Percentiles rank a stretch among this genome's conserved stretches.
Conservation (phyloP, 2,888 invertebrate species). For the Tromatobia lineatoria region DNA sequence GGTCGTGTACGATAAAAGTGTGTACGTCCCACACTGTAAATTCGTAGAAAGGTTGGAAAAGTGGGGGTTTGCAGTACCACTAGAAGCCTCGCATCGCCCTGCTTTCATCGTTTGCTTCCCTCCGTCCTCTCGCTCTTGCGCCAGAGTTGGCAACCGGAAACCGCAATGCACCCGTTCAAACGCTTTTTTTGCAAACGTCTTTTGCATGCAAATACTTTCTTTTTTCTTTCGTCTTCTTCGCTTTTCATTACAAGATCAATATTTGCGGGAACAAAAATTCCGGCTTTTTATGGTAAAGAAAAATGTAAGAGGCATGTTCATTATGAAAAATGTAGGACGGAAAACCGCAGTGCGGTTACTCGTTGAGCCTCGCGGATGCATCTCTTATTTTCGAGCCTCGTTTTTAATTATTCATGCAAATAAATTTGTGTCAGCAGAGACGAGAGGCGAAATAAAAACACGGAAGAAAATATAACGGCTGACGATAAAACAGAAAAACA, state of each 20-base stretch:
- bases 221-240: slow-evolving; percentile 17
- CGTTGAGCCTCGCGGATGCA: slow-evolving; percentile 35
- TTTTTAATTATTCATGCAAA: slow-evolving; percentile 21
- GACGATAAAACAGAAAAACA: slow-evolving; percentile 5
- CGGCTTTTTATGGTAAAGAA: slow-evolving; percentile 12
- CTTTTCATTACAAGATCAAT: slow-evolving; percentile 60
- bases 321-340: slow-evolving; percentile 35
- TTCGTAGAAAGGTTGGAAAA: slow-evolving; percentile 18
- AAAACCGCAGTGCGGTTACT: slow-evolving; percentile 54
- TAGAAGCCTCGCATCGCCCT: slow-evolving; percentile 61
- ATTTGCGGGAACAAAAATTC: slow-evolving; percentile 29
- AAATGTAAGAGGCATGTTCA: slow-evolving; percentile 10
- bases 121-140: slow-evolving; percentile 23
- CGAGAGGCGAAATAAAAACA: neutral
- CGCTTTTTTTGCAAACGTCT: slow-evolving; percentile 48
- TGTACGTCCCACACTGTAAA: slow-evolving; percentile 50
- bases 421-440: slow-evolving; percentile 5
- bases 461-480: neutral
- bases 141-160: slow-evolving; percentile 65
- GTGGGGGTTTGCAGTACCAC: slow-evolving; percentile 25
- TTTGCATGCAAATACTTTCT: slow-evolving; percentile 48
- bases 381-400: neutral
- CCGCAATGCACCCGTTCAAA: slow-evolving; percentile 66
- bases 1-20: slow-evolving; percentile 36
- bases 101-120: slow-evolving; percentile 49